A percentile compares a stretch with the other conserved stretches of the same genome.
Conservation (phyloP, 2,797 vertebrate genomes). For the Pangasius macronema region DNA sequence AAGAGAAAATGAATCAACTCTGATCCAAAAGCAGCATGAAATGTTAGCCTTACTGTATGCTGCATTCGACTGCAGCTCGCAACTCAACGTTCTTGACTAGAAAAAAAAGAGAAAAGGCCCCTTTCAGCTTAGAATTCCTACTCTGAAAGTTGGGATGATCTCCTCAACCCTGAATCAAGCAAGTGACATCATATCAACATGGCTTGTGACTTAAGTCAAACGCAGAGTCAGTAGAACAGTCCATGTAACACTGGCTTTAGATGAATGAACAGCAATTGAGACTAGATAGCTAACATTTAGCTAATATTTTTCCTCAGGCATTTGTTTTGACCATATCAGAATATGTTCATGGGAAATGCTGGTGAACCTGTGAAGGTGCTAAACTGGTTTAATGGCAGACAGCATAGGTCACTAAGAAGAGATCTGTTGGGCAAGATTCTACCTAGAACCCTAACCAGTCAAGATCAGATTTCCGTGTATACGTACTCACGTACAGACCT, state of each 20-base stretch:
- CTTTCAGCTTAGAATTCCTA: neutral
- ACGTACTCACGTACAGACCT: no score
- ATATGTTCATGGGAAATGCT: neutral
- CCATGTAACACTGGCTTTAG: neutral
- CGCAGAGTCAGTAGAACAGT: neutral
- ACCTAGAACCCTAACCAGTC: no score
- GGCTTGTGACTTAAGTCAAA: neutral
- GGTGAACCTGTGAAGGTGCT: neutral
- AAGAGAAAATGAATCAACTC: neutral
- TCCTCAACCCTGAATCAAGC: neutral
- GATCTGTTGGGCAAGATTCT: neutral
- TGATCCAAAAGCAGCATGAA: neutral
- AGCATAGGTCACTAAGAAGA: neutral
- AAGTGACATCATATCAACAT: neutral
- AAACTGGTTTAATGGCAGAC: neutral
- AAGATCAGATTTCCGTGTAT: no score
- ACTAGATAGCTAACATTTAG: neutral
- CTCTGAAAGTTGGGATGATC: neutral
- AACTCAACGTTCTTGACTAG: neutral
- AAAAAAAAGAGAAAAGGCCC: neutral
- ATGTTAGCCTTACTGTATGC: neutral
- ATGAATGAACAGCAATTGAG: neutral
- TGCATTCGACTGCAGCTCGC: neutral
- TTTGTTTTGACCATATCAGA: neutral
- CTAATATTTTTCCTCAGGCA: neutral